phyloP scores from a whole-genome alignment of 2,113 vertebrate species.

The Oreochromis tanganicae region DNA sequence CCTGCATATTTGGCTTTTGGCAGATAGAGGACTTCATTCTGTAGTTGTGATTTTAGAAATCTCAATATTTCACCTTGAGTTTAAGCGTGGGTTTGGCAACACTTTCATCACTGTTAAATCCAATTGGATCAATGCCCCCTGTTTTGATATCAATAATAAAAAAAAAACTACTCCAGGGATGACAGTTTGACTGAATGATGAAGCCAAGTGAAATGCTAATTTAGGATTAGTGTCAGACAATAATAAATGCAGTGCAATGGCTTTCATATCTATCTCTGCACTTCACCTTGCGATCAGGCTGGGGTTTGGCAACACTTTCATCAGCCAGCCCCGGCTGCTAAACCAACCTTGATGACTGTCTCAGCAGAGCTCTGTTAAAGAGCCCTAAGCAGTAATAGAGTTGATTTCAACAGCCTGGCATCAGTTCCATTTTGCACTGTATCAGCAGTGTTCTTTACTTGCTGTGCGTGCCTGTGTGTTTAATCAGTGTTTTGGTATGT shows the following conservation, averaged over 20 bases:
- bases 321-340: constrained; percentile 43
- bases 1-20: constrained; percentile 14
- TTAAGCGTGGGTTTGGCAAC: constrained; percentile 8
- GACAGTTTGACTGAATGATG: constrained; percentile 45
- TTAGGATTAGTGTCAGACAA: constrained; percentile 59
- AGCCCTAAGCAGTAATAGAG: constrained; percentile 42
- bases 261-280: constrained; percentile 55
- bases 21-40: not conserved
- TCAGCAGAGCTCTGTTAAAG: constrained; percentile 29
- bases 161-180: constrained; percentile 36
- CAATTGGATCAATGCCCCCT: constrained; percentile 53
- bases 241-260: constrained; percentile 42
- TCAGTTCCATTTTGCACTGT: constrained; percentile 23
- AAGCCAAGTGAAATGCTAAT: constrained; percentile 64
- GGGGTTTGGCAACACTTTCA: constrained; percentile 51
- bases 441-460: constrained; percentile 36
- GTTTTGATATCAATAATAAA: constrained; percentile 43
- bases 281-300: constrained; percentile 62
- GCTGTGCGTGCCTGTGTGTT: constrained; percentile 30
- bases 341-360: constrained; percentile 45
- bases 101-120: constrained; percentile 48
- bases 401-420: constrained; percentile 30
- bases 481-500: constrained; percentile 43
- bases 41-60: constrained; percentile 32
- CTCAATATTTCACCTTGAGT: constrained; percentile 45